These are phyloP conservation scores for Chunga burmeisteri DNA, from an alignment of 2,113 vertebrate genomes.

Conservation along the genomic window DNA sequence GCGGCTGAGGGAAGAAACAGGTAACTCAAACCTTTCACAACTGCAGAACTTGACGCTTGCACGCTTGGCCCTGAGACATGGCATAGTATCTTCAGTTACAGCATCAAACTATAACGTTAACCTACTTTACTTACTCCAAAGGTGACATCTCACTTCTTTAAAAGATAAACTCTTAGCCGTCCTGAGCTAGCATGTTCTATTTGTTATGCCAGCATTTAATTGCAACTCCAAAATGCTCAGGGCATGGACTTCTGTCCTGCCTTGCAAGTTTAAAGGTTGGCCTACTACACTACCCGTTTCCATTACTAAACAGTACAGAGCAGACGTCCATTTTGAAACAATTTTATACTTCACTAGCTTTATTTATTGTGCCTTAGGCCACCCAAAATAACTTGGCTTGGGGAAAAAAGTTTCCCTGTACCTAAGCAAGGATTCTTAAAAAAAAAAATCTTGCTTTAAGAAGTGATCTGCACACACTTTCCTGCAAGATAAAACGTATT, in stretches of 20 bases:
- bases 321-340: background rate
- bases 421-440: background rate
- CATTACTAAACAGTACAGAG: background rate
- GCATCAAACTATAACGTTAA: background rate
- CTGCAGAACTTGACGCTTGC: background rate
- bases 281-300: background rate
- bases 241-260: background rate
- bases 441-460: background rate
- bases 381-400: background rate
- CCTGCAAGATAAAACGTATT: background rate
- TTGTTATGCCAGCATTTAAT: background rate
- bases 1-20: background rate
- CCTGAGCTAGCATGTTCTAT: background rate
- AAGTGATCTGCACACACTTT: background rate
- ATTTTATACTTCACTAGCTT: background rate
- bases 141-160: background rate
- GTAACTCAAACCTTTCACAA: background rate
- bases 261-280: background rate
- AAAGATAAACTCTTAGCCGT: background rate
- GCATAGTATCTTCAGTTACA: background rate
- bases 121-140: background rate
- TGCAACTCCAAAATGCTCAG: background rate
- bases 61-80: accelerated
- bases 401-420: background rate
- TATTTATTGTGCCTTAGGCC: background rate